phyloP scores from a whole-genome alignment of 1,140 invertebrate species.

The Sycophila sp. region DNA sequence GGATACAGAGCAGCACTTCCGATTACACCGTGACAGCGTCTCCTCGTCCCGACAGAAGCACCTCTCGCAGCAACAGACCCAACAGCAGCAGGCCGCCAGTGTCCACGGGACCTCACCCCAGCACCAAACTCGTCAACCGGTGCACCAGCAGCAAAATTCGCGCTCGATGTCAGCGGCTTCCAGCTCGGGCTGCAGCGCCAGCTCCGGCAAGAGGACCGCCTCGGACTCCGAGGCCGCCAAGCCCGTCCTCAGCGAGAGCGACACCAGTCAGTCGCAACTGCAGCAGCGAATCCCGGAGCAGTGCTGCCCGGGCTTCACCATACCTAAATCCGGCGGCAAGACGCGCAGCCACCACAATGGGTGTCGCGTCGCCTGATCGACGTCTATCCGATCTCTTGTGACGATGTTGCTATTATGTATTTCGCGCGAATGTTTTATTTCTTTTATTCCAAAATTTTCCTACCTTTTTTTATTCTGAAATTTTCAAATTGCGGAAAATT shows the following conservation, averaged over 20 bases:
- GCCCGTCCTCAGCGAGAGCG: background rate
- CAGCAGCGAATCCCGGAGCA: background rate
- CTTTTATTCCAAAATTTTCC: no score
- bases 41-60: constrained; percentile 13
- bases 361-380: background rate
- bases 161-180: background rate
- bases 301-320: constrained; percentile 60
- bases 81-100: background rate
- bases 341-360: background rate
- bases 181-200: background rate
- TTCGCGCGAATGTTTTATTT: no score
- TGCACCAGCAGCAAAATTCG: background rate
- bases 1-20: constrained; percentile 70
- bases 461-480: no score
- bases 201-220: background rate
- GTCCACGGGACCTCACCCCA: background rate
- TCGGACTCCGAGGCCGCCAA: background rate
- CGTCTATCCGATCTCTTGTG: no score
- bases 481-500: no score
- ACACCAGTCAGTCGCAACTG: background rate
- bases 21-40: constrained; percentile 62
- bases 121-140: background rate
- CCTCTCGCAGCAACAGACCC: background rate
- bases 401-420: no score
- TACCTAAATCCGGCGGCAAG: constrained; percentile 49